Conservation (phyloP, 2,888 invertebrate genomes). For the Steinernema carpocapsae region DNA sequence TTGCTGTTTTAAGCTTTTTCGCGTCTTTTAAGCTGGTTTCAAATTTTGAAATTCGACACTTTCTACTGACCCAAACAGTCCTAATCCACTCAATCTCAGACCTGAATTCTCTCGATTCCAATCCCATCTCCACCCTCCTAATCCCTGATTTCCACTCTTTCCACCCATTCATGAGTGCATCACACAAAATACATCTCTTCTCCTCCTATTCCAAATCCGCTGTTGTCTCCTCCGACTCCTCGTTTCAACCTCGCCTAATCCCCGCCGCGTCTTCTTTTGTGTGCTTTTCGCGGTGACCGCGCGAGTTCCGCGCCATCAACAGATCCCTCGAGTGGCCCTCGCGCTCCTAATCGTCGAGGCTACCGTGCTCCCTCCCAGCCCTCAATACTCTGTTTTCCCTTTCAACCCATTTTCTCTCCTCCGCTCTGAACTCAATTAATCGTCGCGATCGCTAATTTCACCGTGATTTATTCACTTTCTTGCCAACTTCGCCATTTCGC, state of each 20-base stretch:
- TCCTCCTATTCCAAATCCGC: no score
- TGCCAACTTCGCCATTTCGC: constrained; percentile 2
- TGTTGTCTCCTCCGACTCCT: no score
- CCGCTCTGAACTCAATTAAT: constrained; percentile 1
- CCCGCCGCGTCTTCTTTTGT: not conserved
- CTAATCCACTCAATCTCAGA: not conserved
- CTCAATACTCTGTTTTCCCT: not conserved
- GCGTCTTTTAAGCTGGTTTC: not conserved
- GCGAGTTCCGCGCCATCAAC: not conserved
- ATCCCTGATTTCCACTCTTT: no score
- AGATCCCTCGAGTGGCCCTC: not conserved
- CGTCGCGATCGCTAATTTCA: constrained; percentile 17
- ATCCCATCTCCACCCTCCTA: no score
- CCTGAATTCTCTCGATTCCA: not conserved
- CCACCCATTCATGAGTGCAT: no score
- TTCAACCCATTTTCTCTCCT: not conserved
- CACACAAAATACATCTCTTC: no score
- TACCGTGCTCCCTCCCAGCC: constrained; percentile 1
- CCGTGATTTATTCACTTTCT: constrained; percentile 5
- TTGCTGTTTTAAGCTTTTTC: no score
- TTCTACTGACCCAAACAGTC: not conserved
- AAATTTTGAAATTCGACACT: not conserved
- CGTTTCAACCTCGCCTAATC: no score
- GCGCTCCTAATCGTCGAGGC: constrained; percentile 1
- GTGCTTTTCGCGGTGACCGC: constrained; percentile 19